Base-by-base conservation (phyloP, 2,113 vertebrate genomes). In the Gopherus flavomarginatus region DNA sequence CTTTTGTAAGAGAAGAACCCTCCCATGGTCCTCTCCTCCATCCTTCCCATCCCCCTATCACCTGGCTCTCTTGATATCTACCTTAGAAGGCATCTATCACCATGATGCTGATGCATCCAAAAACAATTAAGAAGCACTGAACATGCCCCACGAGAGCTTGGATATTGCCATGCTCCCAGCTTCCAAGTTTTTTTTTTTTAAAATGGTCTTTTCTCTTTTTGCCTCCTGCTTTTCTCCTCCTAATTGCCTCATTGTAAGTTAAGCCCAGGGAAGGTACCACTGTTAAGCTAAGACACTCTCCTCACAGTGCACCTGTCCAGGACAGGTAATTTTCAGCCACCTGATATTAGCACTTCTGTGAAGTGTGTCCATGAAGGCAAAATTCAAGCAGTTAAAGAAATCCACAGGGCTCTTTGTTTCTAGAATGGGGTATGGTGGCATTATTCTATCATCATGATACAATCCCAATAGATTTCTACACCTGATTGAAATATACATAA, bases 391-490 rank as follows among this genome's bases (percentile, higher is more conserved):
- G 53, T 7, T 11, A 1, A 16, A 72, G 82, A 12, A 57, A 78
- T 62, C 47, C 56, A 42, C 80, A 56, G 65, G 88, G 50, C 8
- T 90, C 83, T 78, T 89, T 79, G 54, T 86, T 72, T 65, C 85
- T 81, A 2, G 1, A 10, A 24, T 13, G 57, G 85, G 86, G 11
- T 75, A 50, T 38, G 13, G 27, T 24, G 53, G 44, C 54, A 29
- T 75, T 3, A 9, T 69, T 69, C 54, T 49, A 56, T 90, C 52
- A 72, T 49, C 53, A 22, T 50, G 79, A 79, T 4, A 1, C 57
- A 82, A 19, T 83, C n/a, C 87, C 65, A n/a, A 2, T 2, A 44
- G 85, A 49, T 59, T 87, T 47, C 19, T 35, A 53, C 3, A 85
- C 88, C 54, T 89, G 69, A 86, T 88, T 92, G 17, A 59, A 65